These are phyloP conservation scores for Stramonita haemastoma DNA, from an alignment of 2,888 invertebrate genomes.

Conservation along the genomic window DNA sequence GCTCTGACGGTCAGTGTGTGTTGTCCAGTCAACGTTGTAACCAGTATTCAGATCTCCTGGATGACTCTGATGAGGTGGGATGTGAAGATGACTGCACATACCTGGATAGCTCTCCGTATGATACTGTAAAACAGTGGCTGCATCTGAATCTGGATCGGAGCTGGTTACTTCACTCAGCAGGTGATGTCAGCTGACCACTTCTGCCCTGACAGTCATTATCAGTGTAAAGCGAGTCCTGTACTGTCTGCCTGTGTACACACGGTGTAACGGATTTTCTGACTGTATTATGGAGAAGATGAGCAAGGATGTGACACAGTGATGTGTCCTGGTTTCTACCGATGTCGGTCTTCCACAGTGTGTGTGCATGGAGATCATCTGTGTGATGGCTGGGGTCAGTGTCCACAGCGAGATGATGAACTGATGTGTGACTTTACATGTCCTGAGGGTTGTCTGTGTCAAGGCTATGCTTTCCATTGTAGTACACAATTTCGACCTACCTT, in stretches of 20 bases:
- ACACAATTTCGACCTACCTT: not conserved
- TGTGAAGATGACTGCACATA: no score
- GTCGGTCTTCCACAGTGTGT: slow-evolving; percentile 35
- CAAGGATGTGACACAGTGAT: not conserved
- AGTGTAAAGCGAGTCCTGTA: not conserved
- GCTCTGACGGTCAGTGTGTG: no score
- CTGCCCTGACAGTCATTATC: slow-evolving; percentile 32
- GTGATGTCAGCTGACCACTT: not conserved
- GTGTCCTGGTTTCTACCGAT: slow-evolving; percentile 40
- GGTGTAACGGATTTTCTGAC: slow-evolving; percentile 33
- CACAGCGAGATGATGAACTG: slow-evolving; percentile 43
- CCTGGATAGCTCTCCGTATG: no score
- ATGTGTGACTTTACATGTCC: slow-evolving; percentile 37
- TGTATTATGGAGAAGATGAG: slow-evolving; percentile 27
- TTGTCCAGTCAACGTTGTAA: no score
- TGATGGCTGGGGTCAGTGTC: slow-evolving; percentile 44
- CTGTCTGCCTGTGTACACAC: slow-evolving; percentile 33
- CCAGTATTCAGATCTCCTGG: no score
- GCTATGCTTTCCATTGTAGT: slow-evolving; percentile 34
- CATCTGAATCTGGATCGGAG: no score
- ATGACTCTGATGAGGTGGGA: no score
- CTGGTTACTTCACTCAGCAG: no score
- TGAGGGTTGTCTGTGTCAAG: slow-evolving; percentile 30
- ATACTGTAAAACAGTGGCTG: no score
- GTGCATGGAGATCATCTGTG: slow-evolving; percentile 43